These are phyloP conservation scores for Dascillus cervinus DNA, from an alignment of 2,888 invertebrate genomes.

Conservation along the genomic window DNA sequence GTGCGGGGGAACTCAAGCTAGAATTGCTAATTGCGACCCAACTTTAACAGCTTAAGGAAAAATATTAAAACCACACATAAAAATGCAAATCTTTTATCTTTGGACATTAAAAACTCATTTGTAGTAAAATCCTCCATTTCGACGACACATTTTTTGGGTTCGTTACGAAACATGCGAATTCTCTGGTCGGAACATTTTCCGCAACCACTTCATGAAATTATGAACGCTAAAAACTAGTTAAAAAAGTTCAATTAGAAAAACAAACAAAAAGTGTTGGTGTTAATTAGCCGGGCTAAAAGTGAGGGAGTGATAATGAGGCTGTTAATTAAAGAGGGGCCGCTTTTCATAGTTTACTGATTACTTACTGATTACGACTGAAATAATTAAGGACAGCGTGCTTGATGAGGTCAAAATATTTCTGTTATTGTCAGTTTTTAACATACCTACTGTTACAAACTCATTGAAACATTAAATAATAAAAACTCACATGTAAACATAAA, in stretches of 20 bases:
- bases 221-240: background rate
- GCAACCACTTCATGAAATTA: constrained; percentile 3
- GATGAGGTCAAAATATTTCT: too few relatives aligned
- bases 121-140: constrained; percentile 11
- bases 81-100: constrained; percentile 19
- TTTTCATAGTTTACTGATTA: background rate
- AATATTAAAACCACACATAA: constrained; percentile 9
- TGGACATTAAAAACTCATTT: constrained; percentile 25
- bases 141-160: constrained; percentile 8
- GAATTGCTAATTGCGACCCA: too few relatives aligned
- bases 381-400: too few relatives aligned
- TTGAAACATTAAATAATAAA: too few relatives aligned
- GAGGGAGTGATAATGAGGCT: constrained; percentile 12
- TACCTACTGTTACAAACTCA: too few relatives aligned
- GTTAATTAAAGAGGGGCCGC: constrained; percentile 16
- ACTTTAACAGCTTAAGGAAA: background rate
- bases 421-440: too few relatives aligned
- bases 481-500: too few relatives aligned
- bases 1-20: too few relatives aligned
- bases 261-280: constrained; percentile 13
- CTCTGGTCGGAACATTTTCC: constrained; percentile 7
- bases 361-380: too few relatives aligned
- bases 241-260: constrained; percentile 14
- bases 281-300: constrained; percentile 17
- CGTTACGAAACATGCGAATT: constrained; percentile 7